These are phyloP conservation scores for Podotricha telesiphe DNA, from an alignment of 2,888 invertebrate genomes.

Conservation along the genomic window DNA sequence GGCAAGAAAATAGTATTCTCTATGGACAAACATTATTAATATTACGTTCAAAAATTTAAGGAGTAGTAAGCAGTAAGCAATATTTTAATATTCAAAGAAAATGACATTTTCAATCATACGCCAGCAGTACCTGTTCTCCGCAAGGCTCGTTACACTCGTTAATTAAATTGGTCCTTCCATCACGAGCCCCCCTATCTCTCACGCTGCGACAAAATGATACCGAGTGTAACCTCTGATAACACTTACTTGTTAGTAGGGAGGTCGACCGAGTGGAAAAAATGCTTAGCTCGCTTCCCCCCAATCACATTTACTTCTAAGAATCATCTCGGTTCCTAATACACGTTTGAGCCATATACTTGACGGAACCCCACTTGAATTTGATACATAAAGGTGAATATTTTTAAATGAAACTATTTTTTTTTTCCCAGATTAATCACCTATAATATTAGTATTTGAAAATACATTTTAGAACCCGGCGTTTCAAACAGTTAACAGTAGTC, in stretches of 20 bases:
- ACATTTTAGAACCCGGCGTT: too few relatives aligned
- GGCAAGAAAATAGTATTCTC: neutral
- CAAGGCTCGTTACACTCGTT: slow-evolving; percentile 57
- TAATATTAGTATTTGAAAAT: too few relatives aligned
- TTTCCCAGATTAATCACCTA: too few relatives aligned
- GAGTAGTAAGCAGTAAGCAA: neutral
- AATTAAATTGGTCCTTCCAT: slow-evolving; percentile 61
- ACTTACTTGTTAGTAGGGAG: slow-evolving; percentile 65
- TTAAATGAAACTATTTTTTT: too few relatives aligned
- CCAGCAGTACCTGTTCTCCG: slow-evolving; percentile 37
- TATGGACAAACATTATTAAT: neutral
- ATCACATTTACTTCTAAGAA: slow-evolving; percentile 69
- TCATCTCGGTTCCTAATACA: slow-evolving; percentile 63
- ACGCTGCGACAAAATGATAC: slow-evolving; percentile 60
- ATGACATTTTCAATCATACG: slow-evolving; percentile 53
- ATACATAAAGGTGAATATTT: slow-evolving; percentile 9
- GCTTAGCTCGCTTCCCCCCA: slow-evolving; percentile 66
- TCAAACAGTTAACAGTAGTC: too few relatives aligned
- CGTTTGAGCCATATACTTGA: slow-evolving; percentile 39
- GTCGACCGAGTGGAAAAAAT: slow-evolving; percentile 69
- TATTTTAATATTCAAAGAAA: slow-evolving; percentile 24
- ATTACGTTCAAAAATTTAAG: neutral
- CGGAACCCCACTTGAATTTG: slow-evolving; percentile 1
- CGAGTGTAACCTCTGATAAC: slow-evolving; percentile 54
- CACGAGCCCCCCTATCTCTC: slow-evolving; percentile 57